Percentiles rank a stretch among this genome's conserved stretches.
Evolutionary conservation across 1,140 invertebrate species (phyloP).

Genomic region (Coelopa frigida): DNA sequence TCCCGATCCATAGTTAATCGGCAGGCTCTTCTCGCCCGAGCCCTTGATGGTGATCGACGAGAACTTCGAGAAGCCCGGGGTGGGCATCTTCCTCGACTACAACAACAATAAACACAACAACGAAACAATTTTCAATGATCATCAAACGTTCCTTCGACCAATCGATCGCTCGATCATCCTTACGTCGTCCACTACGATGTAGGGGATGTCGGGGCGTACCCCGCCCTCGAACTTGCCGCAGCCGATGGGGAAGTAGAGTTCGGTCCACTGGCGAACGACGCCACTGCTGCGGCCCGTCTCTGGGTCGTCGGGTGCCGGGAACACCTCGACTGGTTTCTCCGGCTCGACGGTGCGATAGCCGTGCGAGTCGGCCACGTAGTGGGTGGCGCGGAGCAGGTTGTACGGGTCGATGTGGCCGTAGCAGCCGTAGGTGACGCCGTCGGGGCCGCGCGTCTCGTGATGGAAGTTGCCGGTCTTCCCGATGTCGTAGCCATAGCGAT

Average conservation of each 20-base stretch:
- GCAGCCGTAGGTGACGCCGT: conserved; percentile 70
- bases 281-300: conserved; percentile 48
- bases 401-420: conserved; percentile 68
- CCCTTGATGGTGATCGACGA: conserved; percentile 23
- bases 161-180: neutral
- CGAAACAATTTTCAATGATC: no score
- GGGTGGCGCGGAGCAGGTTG: conserved; percentile 57
- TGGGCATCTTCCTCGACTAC: no score
- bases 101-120: neutral
- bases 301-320: conserved; percentile 43
- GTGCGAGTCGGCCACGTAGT: conserved; percentile 70
- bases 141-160: neutral
- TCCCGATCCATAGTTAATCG: conserved; percentile 17
- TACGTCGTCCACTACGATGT: conserved; percentile 30
- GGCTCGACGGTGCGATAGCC: conserved; percentile 66
- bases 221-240: conserved; percentile 49
- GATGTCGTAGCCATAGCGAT: conserved; percentile 67
- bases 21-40: conserved; percentile 31
- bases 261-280: conserved; percentile 51
- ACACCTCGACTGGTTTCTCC: conserved; percentile 61
- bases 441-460: conserved; percentile 63
- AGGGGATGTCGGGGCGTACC: conserved; percentile 29
- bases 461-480: conserved; percentile 66
- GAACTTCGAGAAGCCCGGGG: conserved; percentile 15
- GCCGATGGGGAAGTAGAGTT: conserved; percentile 55